Conservation (phyloP, 1,140 invertebrate genomes). For the Pantala flavescens region DNA sequence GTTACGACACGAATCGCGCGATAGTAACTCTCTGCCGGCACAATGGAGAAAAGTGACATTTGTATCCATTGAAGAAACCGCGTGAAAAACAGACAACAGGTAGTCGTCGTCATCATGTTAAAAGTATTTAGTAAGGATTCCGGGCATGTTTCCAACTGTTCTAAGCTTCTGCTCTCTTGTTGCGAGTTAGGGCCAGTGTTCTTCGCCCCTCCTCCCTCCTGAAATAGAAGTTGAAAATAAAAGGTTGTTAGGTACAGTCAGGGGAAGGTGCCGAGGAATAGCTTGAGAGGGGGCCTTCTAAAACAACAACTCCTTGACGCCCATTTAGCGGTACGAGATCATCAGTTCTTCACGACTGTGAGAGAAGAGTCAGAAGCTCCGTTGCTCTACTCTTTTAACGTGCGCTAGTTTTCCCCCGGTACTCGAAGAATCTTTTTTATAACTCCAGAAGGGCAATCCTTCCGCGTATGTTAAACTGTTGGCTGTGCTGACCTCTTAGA, state of each 20-base stretch:
- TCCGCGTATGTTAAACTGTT: no score
- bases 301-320: constrained; percentile 8
- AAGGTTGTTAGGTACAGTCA: not conserved
- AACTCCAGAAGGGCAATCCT: no score
- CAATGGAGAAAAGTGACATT: not conserved
- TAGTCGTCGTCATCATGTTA: not conserved
- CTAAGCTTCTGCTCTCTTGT: not conserved
- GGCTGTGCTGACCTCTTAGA: not conserved
- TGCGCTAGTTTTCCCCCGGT: no score
- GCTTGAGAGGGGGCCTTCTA: not conserved
- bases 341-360: not conserved
- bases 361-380: not conserved
- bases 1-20: no score
- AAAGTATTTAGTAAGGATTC: constrained; percentile 5
- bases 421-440: no score
- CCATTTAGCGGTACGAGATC: not conserved
- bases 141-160: not conserved
- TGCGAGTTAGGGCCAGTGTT: not conserved
- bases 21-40: no score
- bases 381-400: not conserved
- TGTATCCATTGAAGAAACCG: not conserved
- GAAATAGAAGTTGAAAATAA: not conserved
- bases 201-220: not conserved
- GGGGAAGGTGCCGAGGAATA: constrained; percentile 2
- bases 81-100: constrained; percentile 1